Evolutionary conservation across 2,888 invertebrate species (phyloP), one percentile per base, ranked within the genome.

Genomic region (Epinotia brunnichana): DNA sequence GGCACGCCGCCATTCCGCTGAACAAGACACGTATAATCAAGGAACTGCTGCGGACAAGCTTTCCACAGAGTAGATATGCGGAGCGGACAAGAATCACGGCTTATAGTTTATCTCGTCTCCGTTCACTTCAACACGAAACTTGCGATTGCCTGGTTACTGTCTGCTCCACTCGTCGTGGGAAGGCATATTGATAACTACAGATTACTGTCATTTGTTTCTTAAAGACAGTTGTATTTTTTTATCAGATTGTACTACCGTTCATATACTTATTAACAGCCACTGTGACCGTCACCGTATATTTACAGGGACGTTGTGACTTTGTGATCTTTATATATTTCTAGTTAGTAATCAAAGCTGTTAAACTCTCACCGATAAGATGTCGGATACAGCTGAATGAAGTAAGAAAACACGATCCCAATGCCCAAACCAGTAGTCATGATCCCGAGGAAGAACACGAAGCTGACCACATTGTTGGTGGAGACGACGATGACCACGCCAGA

Each of bases 1-100:
- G 76, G 56, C 86, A 87, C 0, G 87, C 80, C 11, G 83, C 83
- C 84, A 84, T 87, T 10, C 87, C 87, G 0, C 87, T 87, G 76
- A n/a, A 53, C 70, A 51, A 53, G 24, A 19, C 1, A 61, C 15
- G 3, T 13, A 11, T 4, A 29, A 35, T 17, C n/a, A 24, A 35
- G 35, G 35, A 35, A 35, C 35, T 35, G 29, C 29, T 29, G 29
- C 7, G 29, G 29, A 29, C 29, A 29, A 29, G 29, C 10, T 53
- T 53, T n/a, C n/a, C n/a, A 11, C 11, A 11, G 41, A 41, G 41
- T 0, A 41, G 41, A 11, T 10, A 41, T 41, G 11, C 41, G 41
- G 13, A 13, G 13, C 3, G 44, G 15, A 15, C 44, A 44, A 44
- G 15, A 15, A 44, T 44, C 15, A 44, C 44, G 3, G 15, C n/a